Base-by-base conservation (phyloP, 2,797 vertebrate genomes). In the Paramormyrops hopkinsi region DNA sequence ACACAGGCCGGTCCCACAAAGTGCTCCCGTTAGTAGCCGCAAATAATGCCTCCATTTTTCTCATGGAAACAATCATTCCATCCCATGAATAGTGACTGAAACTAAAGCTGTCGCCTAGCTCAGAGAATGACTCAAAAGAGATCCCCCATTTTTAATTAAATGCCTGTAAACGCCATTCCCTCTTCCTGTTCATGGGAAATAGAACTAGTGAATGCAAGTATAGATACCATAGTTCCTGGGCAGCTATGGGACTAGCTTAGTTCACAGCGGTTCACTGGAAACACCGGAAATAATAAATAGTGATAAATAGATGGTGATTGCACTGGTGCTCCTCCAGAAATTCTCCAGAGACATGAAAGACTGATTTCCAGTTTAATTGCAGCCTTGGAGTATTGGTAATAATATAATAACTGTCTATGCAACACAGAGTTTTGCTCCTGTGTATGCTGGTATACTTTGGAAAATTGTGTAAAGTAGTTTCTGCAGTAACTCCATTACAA, bases 11-110 rank as follows among this genome's bases (percentile, higher is more conserved):
- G 59, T 46, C 88, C 51, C 41, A 89, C 90, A 91, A 95, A 95
- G 93, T 92, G 90, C 92, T 92, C 92, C 92, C 90, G 92, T 93
- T 94, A 92, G 91, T 91, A 91, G 90, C 88, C n/a, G 86, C 89
- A 92, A 93, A 94, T 94, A 95, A 95, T 93, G 93, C 94, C 90
- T 83, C 92, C 90, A 92, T 94, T 94, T 94, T 93, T 94, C 93
- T 92, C 85, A 90, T 91, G 91, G 91, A 88, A 90, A 90, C 65
- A 91, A 92, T 93, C 92, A 94, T 95, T 94, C 94, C 88, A 89
- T 82, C 90, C 90, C 89, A 91, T 95, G 93, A 95, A 95, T 95
- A 95, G 94, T 95, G 93, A 91, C 95, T 94, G 94, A 94, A 95
- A 91, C 91, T 86, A 4, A 79, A 41, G 85, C 86, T 65, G 56